Evolutionary conservation across 1,140 invertebrate genomes (phyloP).

Genomic region (Drosophila malerkotliana): DNA sequence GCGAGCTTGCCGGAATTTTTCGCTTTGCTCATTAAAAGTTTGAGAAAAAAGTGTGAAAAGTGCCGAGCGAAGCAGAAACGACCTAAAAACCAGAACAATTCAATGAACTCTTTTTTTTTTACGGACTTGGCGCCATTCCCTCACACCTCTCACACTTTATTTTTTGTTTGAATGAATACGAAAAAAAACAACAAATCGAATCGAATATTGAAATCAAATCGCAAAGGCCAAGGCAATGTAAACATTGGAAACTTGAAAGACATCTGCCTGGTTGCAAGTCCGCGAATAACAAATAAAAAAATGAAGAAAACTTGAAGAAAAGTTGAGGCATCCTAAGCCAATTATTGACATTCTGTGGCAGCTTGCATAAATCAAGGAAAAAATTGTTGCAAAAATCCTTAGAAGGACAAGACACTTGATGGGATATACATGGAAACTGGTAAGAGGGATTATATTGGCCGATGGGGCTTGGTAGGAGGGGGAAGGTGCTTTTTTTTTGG

Average conservation of each 20-base stretch:
- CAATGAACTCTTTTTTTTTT: constrained; percentile 40
- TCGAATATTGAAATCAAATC: constrained; percentile 2
- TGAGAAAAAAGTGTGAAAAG: constrained; percentile 8
- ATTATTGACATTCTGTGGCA: constrained; percentile 66
- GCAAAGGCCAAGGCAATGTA: not conserved
- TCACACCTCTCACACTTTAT: constrained; percentile 26
- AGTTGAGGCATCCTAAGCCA: constrained; percentile 49
- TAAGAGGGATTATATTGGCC: not conserved
- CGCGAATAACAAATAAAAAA: not conserved
- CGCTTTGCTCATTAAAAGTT: constrained; percentile 64
- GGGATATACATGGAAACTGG: constrained; percentile 1
- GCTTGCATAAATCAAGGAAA: constrained; percentile 66
- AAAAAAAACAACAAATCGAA: not conserved
- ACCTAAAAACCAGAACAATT: constrained; percentile 26
- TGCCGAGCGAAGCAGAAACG: constrained; percentile 9
- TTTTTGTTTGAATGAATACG: not conserved
- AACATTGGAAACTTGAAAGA: constrained; percentile 29
- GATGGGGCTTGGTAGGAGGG: not conserved
- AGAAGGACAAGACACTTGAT: not conserved
- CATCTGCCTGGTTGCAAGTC: constrained; percentile 40
- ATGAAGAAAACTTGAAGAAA: not conserved
- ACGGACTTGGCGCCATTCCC: constrained; percentile 11
- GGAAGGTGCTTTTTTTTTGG: constrained; percentile 11
- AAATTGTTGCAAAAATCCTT: constrained; percentile 25
- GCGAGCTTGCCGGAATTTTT: constrained; percentile 12